Evolutionary conservation across 2,888 invertebrate genomes (phyloP), one percentile per base, ranked within the genome.

Genomic region (Patella depressa): DNA sequence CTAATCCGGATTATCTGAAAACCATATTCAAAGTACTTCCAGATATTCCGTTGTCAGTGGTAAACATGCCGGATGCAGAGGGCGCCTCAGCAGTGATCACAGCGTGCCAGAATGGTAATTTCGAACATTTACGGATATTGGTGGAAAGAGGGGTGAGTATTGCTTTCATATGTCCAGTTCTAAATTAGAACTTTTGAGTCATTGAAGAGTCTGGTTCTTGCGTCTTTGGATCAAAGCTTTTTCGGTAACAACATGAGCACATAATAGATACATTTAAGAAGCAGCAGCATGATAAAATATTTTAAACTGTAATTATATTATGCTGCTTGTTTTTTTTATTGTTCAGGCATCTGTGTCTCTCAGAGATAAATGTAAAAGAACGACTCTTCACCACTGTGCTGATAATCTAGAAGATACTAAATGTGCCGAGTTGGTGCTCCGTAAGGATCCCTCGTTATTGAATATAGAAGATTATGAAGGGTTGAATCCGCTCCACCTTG

Each of bases 311-410:
- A 45, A 45, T 45, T 45, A 45, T 45, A 45, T 45, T 45, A 7
- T 45, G 45, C 4, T 45, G 45, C 4, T 45, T 45, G 45, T 45
- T 45, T 45, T 5, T 45, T 45, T 24, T 24, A 24, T 72, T 9
- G 54, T 81, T 5, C 83, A 88, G 87, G 86, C 86, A 0, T 81
- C 83, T 15, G 85, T 86, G 3, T 78, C 74, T 17, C 77, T 81
- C 12, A 82, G 76, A 73, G 87, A 88, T 75, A 84, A 85, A 9
- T 86, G 85, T 45, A 88, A 88, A 12, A 86, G 90, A 89, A 95
- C 95, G 84, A 97, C 97, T 24, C 93, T 99, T 73, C 99, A 99
- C 92, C 98, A 98, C 93, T 98, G 98, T 93, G 96, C 94, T 78
- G 95, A 95, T 84, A 93, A 93, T 81, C 24, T 65, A 24, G 86